Conservation (phyloP, 1,140 invertebrate genomes). For the Ceratosolen solmsi region DNA sequence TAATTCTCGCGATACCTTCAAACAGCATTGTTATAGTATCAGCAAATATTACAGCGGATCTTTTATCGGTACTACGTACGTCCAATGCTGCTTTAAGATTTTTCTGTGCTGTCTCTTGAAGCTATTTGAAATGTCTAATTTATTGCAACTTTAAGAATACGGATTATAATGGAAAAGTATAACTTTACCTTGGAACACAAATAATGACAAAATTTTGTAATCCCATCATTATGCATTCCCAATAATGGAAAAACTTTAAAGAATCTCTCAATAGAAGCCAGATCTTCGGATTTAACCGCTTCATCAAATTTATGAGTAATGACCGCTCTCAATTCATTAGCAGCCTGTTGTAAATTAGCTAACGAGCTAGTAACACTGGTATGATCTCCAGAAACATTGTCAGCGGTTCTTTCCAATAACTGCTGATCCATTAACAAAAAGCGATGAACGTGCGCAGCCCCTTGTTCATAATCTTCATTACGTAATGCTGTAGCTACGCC, state of each 20-base stretch:
- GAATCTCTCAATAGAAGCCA: conserved; percentile 93
- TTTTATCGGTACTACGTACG: conserved; percentile 80
- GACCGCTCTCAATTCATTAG: conserved; percentile 80
- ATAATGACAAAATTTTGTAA: conserved; percentile 93
- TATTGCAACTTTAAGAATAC: background rate
- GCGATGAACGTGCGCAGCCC: conserved; percentile 94
- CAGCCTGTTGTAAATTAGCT: conserved; percentile 89
- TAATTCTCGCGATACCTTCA: conserved; percentile 89
- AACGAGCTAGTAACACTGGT: conserved; percentile 84
- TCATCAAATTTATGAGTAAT: conserved; percentile 92
- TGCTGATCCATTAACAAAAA: conserved; percentile 96
- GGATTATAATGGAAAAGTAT: background rate
- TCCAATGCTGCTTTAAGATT: conserved; percentile 80
- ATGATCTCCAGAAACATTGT: conserved; percentile 82
- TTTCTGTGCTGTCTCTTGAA: conserved; percentile 83
- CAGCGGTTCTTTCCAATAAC: conserved; percentile 84
- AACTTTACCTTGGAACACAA: conserved; percentile 82
- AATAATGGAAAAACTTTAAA: conserved; percentile 98
- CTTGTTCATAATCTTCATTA: conserved; percentile 94
- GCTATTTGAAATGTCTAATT: conserved; percentile 61
- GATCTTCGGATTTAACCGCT: conserved; percentile 90
- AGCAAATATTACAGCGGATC: conserved; percentile 84
- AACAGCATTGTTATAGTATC: conserved; percentile 89
- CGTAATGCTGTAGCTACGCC: conserved; percentile 93
- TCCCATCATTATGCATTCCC: conserved; percentile 92